Evolutionary conservation across 2,113 vertebrate species (phyloP).

Genomic region (Struthio camelus): DNA sequence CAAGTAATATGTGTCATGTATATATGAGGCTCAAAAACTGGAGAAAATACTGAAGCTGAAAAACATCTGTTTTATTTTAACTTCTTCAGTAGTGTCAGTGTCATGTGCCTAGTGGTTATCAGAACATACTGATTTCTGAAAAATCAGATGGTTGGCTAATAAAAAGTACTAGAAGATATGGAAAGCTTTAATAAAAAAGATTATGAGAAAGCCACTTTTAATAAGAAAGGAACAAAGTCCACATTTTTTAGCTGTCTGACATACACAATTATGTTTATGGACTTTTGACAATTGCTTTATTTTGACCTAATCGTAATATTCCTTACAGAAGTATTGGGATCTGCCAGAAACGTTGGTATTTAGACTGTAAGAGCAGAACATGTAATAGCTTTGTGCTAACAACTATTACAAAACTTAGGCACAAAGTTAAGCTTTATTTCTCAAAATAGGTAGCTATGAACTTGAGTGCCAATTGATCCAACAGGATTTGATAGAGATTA

Average conservation of each 20-base stretch:
- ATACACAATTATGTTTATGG: not conserved
- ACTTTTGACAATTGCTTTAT: slow-evolving; percentile 23
- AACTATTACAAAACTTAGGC: not conserved
- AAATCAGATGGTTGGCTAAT: not conserved
- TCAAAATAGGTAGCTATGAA: not conserved
- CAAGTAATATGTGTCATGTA: not conserved
- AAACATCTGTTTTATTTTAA: not conserved
- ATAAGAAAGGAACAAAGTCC: not conserved
- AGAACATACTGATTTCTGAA: not conserved
- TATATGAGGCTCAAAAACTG: not conserved
- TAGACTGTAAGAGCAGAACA: slow-evolving; percentile 33
- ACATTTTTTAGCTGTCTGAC: not conserved
- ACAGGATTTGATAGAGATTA: not conserved
- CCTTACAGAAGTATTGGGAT: slow-evolving; percentile 49
- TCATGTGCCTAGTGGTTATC: not conserved
- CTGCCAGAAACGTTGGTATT: slow-evolving; percentile 29
- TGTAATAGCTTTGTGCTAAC: not conserved
- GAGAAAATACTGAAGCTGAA: not conserved
- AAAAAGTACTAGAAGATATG: not conserved
- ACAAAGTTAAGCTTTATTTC: not conserved
- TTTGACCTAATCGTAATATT: slow-evolving; percentile 59
- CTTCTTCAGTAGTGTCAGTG: not conserved
- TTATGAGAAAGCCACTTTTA: not conserved
- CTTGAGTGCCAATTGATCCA: not conserved
- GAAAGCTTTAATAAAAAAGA: not conserved